Evolutionary conservation across 2,888 invertebrate genomes (phyloP).

Genomic region (Nezara viridula): DNA sequence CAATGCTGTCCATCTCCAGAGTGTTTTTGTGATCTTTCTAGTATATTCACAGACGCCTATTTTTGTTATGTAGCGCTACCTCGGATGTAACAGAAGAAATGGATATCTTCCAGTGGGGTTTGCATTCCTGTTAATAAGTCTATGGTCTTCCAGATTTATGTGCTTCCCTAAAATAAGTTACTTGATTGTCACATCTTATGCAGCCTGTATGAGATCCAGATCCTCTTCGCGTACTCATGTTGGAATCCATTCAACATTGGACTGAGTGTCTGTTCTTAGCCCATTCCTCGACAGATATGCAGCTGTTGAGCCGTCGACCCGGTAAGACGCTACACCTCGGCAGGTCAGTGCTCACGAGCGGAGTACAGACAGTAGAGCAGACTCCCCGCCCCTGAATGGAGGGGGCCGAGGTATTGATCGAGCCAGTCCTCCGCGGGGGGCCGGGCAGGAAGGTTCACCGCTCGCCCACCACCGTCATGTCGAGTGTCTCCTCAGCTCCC

Average conservation of each 20-base stretch:
- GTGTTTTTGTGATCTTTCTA: too few relatives aligned
- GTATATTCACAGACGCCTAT: too few relatives aligned
- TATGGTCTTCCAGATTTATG: neutral
- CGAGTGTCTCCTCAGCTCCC: constrained; percentile 37
- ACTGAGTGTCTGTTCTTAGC: too few relatives aligned
- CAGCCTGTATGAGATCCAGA: neutral
- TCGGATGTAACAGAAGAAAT: too few relatives aligned
- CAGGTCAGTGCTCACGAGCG: constrained; percentile 10
- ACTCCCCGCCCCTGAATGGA: constrained; percentile 20
- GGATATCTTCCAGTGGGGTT: too few relatives aligned
- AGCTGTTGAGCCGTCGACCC: neutral
- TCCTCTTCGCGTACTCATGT: neutral
- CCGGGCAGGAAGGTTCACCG: constrained; percentile 49
- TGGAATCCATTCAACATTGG: too few relatives aligned
- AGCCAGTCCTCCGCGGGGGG: constrained; percentile 57
- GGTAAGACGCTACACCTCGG: neutral
- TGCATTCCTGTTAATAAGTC: too few relatives aligned
- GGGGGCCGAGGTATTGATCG: constrained; percentile 52
- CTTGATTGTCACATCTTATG: neutral
- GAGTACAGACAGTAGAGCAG: constrained; percentile 44
- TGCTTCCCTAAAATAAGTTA: neutral
- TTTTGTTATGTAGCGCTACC: too few relatives aligned
- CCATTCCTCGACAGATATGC: too few relatives aligned
- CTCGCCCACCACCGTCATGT: constrained; percentile 37
- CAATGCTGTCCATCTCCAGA: too few relatives aligned